Evolutionary conservation across 2,797 vertebrate species (phyloP), one percentile per base, ranked within the genome.

Genomic region (Sitta carolinensis): DNA sequence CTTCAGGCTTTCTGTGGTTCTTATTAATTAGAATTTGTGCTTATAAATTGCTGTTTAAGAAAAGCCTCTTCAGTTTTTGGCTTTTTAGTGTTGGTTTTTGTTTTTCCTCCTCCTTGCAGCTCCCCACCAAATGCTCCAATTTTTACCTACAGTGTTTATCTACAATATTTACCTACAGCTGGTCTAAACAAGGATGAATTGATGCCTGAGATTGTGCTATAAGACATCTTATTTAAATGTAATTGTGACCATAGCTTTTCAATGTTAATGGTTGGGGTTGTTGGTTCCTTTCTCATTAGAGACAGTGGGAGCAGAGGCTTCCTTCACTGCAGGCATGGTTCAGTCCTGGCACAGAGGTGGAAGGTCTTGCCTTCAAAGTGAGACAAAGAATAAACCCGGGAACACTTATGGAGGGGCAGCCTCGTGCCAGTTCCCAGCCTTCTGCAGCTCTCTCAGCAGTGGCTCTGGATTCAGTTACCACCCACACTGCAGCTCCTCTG

Each of bases 21-120:
- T 74, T 38, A 54, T 93, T 87, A 84, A 87, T 86, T 94, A 82
- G 48, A 88, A 79, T 82, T 79, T 68, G 13, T 90, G 85, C 55
- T 66, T 88, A 74, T 92, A 94, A 91, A 93, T 43, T 83, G 55
- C 42, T 48, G 7, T 68, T 77, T 52, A 21, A 77, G 83, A 72
- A 73, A 52, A 57, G 9, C 19, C 75, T 82, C 42, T 66, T 92
- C 25, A 26, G 36, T 42, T 82, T 82, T n/a, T 70, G 50, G n/a
- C 27, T 48, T 91, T 79, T 94, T 47, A 40, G 29, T 43, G 88
- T 90, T 64, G 26, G 13, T 18, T 66, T 84, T 42, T n/a, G 16
- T 34, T 68, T 72, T 45, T 29, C 20, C 34, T 68, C 5, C 29
- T 76, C 23, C 34, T 43, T 11, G 1, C 17, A 52, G 13, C 21